Percentiles rank a stretch among this genome's conserved stretches.
Conservation (phyloP, 2,797 vertebrate species). For the Cetoscarus ocellatus region DNA sequence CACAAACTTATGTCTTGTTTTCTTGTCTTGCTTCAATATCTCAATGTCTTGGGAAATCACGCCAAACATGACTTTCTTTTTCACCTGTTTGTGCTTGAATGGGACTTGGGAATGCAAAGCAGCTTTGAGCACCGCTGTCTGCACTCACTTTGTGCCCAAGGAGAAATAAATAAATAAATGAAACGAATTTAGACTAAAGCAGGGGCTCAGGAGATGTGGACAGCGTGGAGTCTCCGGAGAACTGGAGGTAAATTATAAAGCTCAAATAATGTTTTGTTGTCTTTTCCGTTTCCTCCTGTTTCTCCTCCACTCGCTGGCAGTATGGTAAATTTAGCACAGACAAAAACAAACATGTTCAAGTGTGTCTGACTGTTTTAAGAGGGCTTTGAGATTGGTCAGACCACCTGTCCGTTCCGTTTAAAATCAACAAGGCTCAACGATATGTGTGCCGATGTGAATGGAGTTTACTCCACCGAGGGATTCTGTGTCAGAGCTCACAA, state of each 20-base stretch:
- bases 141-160: conserved; percentile 38
- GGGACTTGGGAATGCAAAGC: conserved; percentile 63
- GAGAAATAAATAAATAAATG: conserved; percentile 18
- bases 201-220: conserved; percentile 29
- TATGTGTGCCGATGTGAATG: background rate
- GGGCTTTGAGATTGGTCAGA: conserved; percentile 39
- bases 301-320: conserved; percentile 2
- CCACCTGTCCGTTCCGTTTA: conserved; percentile 29
- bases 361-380: conserved; percentile 16
- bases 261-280: conserved; percentile 43
- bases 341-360: conserved; percentile 30
- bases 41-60: conserved; percentile 67
- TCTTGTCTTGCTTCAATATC: conserved; percentile 54
- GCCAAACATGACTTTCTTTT: conserved; percentile 69
- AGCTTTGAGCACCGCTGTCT: conserved; percentile 44
- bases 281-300: conserved; percentile 30
- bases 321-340: conserved; percentile 8
- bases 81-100: conserved; percentile 67
- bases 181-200: conserved; percentile 33
- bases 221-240: conserved; percentile 29
- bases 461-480: conserved; percentile 9
- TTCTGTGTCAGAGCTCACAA: conserved; percentile 34
- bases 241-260: conserved; percentile 34
- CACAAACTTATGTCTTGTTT: conserved; percentile 55
- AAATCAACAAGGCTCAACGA: conserved; percentile 39